Evolutionary conservation across 2,113 vertebrate genomes (phyloP).

Genomic region (Macheiramphus alcinus): DNA sequence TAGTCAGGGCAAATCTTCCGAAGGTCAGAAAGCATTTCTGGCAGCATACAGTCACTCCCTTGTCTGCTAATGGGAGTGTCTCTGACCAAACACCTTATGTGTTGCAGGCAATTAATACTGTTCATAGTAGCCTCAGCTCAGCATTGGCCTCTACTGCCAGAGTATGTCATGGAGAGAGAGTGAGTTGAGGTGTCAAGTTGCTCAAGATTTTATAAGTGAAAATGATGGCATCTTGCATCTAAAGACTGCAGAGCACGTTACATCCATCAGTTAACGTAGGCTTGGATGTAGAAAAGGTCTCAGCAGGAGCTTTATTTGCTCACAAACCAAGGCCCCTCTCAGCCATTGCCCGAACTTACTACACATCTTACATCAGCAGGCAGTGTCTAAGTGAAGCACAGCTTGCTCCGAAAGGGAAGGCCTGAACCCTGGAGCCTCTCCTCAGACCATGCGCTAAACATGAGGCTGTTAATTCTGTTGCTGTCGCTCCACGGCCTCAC

Average conservation of each 20-base stretch:
- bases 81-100: not conserved
- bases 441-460: not conserved
- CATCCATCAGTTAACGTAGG: not conserved
- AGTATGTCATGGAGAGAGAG: not conserved
- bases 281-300: not conserved
- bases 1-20: not conserved
- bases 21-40: constrained; percentile 43
- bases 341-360: not conserved
- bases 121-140: not conserved
- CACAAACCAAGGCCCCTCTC: not conserved
- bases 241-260: not conserved
- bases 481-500: not conserved
- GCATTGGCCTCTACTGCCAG: not conserved
- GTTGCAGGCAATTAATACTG: not conserved
- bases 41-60: not conserved
- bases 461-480: not conserved
- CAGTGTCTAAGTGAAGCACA: not conserved
- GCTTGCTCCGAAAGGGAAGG: not conserved
- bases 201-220: not conserved
- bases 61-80: not conserved
- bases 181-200: not conserved
- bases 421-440: not conserved
- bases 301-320: not conserved
- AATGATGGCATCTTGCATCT: not conserved
- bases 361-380: accelerated